Evolutionary conservation across 2,797 vertebrate genomes (phyloP).

Genomic region (Danio tinwini): DNA sequence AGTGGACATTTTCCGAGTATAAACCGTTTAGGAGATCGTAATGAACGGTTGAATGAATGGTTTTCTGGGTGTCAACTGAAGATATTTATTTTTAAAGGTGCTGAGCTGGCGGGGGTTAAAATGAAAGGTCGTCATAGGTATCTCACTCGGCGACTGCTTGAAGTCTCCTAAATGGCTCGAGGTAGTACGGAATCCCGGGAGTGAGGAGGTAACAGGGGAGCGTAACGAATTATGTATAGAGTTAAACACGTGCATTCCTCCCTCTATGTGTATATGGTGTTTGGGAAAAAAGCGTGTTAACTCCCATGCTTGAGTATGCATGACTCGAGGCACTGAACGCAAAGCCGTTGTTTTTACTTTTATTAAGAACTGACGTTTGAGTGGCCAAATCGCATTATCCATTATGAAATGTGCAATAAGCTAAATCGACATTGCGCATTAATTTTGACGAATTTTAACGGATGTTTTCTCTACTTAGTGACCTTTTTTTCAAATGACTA

Average conservation of each 20-base stretch:
- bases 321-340: background rate
- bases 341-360: background rate
- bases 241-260: constrained; percentile 38
- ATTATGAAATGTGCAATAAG: constrained; percentile 6
- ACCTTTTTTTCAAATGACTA: constrained; percentile 17
- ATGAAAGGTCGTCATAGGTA: constrained; percentile 47
- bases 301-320: constrained; percentile 13
- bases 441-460: background rate
- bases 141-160: constrained; percentile 42
- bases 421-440: background rate
- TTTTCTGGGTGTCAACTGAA: constrained; percentile 26
- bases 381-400: background rate
- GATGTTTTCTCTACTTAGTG: background rate
- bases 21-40: constrained; percentile 23
- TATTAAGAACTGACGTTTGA: constrained; percentile 10
- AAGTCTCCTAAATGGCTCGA: constrained; percentile 45
- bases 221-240: constrained; percentile 45
- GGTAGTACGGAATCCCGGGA: constrained; percentile 43
- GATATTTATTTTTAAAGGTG: constrained; percentile 39
- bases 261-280: constrained; percentile 19
- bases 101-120: constrained; percentile 27
- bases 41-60: no score
- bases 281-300: constrained; percentile 14
- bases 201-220: constrained; percentile 31
- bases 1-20: background rate